These are phyloP conservation scores for Drosophila suboccidentalis DNA, from an alignment of 2,888 invertebrate genomes.

Conservation along the genomic window DNA sequence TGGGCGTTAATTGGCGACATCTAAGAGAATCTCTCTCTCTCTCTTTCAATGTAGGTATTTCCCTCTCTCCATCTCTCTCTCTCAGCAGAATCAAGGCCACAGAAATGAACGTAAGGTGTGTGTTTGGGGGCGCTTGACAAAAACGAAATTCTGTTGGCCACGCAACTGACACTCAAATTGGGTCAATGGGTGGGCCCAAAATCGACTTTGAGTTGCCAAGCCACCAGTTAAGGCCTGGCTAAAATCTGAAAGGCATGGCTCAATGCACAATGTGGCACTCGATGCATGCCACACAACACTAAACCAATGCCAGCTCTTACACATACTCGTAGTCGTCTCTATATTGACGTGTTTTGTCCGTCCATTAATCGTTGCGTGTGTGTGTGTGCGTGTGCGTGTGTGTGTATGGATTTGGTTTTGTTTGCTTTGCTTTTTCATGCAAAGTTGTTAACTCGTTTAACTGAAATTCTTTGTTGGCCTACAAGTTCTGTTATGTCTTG, in stretches of 20 bases:
- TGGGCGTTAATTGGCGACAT: slow-evolving; percentile 70
- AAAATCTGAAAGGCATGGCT: slow-evolving; percentile 33
- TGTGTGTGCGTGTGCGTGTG: slow-evolving; percentile 6
- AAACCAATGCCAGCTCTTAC: slow-evolving; percentile 11
- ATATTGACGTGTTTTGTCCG: slow-evolving; percentile 24
- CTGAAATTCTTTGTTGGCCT: slow-evolving; percentile 47
- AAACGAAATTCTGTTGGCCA: slow-evolving; percentile 66
- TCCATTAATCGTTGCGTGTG: slow-evolving; percentile 21
- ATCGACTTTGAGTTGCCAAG: slow-evolving; percentile 28
- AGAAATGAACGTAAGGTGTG: slow-evolving; percentile 26
- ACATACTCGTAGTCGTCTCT: slow-evolving; percentile 6
- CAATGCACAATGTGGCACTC: slow-evolving; percentile 39
- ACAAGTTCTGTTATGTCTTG: slow-evolving; percentile 73
- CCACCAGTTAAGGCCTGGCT: slow-evolving; percentile 25
- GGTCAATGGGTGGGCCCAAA: slow-evolving; percentile 74
- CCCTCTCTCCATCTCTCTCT: not conserved
- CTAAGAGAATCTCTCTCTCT: slow-evolving; percentile 9
- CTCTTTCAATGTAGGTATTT: not conserved
- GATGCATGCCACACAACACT: slow-evolving; percentile 15
- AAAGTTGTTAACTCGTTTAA: slow-evolving; percentile 79
- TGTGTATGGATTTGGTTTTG: slow-evolving; percentile 52
- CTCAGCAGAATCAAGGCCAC: slow-evolving; percentile 34
- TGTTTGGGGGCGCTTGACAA: slow-evolving; percentile 20
- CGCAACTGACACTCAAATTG: slow-evolving; percentile 60
- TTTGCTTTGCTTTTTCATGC: slow-evolving; percentile 72